Conservation (phyloP, 1,140 invertebrate species). For the Drosophila funebris region DNA sequence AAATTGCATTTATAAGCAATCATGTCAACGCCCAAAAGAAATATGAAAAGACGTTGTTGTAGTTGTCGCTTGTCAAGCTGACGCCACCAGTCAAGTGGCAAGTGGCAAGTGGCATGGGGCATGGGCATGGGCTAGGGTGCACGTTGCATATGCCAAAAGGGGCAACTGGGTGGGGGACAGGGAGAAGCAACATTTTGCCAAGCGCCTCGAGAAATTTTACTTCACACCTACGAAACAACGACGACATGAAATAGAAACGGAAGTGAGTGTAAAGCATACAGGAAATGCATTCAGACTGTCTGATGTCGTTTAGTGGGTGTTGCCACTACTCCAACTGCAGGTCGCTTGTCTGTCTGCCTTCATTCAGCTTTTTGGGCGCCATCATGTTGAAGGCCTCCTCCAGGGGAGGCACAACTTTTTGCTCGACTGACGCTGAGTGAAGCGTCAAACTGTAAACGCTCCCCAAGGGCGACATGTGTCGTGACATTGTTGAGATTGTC, state of each 20-base stretch:
- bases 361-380: conserved; percentile 13
- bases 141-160: conserved; percentile 1
- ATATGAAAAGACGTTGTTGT: conserved; percentile 60
- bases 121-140: conserved; percentile 7
- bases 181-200: conserved; percentile 30
- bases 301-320: conserved; percentile 26
- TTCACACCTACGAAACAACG: conserved; percentile 66
- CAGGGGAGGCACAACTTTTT: conserved; percentile 57
- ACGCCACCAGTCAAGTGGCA: conserved; percentile 50
- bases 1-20: conserved; percentile 82
- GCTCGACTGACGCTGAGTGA: conserved; percentile 46
- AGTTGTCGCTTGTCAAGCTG: conserved; percentile 26
- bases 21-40: conserved; percentile 70
- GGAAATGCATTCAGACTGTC: conserved; percentile 61
- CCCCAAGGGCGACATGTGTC: conserved; percentile 48
- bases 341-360: neutral
- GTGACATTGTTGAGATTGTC: neutral
- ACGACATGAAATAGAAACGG: conserved; percentile 70
- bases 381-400: neutral
- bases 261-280: conserved; percentile 53
- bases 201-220: conserved; percentile 53
- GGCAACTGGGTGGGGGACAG: neutral
- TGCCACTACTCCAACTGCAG: neutral
- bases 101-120: conserved; percentile 35
- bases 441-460: conserved; percentile 35